A percentile compares a stretch with the other conserved stretches of the same genome.
Conservation (phyloP, 2,888 invertebrate species). For the Patella ulyssiponensis region DNA sequence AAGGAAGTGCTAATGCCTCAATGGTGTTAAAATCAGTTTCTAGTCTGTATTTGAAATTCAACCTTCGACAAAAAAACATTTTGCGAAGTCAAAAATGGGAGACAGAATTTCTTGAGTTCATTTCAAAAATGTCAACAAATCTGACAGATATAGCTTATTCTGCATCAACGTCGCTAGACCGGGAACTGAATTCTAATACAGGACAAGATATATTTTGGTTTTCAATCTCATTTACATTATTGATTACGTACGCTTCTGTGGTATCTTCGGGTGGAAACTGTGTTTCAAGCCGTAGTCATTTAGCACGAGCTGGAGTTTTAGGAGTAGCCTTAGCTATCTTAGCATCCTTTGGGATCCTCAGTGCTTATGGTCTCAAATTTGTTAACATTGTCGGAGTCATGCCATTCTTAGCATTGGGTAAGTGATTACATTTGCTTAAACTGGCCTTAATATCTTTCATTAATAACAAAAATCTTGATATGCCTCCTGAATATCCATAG, state of each 20-base stretch:
- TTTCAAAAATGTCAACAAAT: neutral
- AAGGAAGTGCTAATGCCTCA: neutral
- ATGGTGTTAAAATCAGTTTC: slow-evolving; percentile 13
- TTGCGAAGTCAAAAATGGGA: slow-evolving; percentile 21
- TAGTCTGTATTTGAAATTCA: slow-evolving; percentile 23
- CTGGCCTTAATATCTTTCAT: too few relatives aligned
- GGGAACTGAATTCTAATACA: slow-evolving; percentile 43
- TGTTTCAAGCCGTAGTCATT: slow-evolving; percentile 29
- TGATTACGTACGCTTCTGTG: slow-evolving; percentile 35
- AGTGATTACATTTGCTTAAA: slow-evolving; percentile 3
- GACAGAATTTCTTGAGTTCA: neutral
- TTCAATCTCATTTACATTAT: slow-evolving; percentile 29
- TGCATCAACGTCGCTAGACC: slow-evolving; percentile 48
- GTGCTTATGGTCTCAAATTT: slow-evolving; percentile 43
- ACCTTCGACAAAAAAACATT: slow-evolving; percentile 21
- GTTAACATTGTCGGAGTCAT: slow-evolving; percentile 55
- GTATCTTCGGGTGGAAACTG: slow-evolving; percentile 28
- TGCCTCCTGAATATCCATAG: too few relatives aligned
- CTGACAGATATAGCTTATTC: slow-evolving; percentile 31
- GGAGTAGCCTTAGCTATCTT: slow-evolving; percentile 51
- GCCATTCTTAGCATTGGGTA: slow-evolving; percentile 56
- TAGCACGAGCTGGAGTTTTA: slow-evolving; percentile 44
- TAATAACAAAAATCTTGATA: too few relatives aligned
- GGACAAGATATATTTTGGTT: slow-evolving; percentile 35
- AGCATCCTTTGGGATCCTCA: slow-evolving; percentile 49